These are phyloP conservation scores for Coreius guichenoti DNA, from an alignment of 2,797 vertebrate genomes.

Conservation along the genomic window DNA sequence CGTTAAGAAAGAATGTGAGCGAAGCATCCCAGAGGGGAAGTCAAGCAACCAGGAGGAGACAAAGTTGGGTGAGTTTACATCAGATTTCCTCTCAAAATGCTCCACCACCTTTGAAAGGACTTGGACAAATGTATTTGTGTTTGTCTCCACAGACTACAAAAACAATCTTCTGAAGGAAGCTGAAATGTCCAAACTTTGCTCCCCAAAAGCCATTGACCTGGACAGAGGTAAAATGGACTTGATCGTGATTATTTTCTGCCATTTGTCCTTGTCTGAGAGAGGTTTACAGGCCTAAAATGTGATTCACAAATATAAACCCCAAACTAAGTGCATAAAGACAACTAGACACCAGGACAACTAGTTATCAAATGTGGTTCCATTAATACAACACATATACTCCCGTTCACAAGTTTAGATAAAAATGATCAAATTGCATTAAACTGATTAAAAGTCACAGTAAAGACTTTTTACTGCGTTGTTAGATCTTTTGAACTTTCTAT, in stretches of 20 bases:
- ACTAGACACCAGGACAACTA: not conserved
- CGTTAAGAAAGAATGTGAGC: constrained; percentile 44
- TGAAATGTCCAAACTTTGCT: constrained; percentile 75
- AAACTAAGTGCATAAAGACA: not conserved
- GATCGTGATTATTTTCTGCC: not conserved
- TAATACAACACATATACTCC: not conserved
- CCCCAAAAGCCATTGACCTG: constrained; percentile 88
- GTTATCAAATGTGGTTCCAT: not conserved
- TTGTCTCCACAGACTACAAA: constrained; percentile 85
- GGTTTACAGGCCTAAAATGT: not conserved
- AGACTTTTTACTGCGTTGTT: not conserved
- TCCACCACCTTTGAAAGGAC: not conserved
- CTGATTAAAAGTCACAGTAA: not conserved
- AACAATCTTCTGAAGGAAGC: constrained; percentile 95
- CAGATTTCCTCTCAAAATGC: not conserved
- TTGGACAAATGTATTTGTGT: not conserved
- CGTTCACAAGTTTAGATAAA: not conserved
- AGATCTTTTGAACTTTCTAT: not conserved
- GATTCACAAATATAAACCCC: not conserved
- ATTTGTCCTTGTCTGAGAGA: not conserved
- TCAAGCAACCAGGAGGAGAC: constrained; percentile 80
- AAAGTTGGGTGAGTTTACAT: constrained; percentile 79
- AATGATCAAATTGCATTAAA: not conserved
- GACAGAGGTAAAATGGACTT: constrained; percentile 84
- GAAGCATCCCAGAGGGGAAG: constrained; percentile 73